A percentile compares a stretch with the other conserved stretches of the same genome.
These are phyloP conservation scores for Gobio occitaniae DNA, from an alignment of 2,797 vertebrate species.

Conservation along the genomic window DNA sequence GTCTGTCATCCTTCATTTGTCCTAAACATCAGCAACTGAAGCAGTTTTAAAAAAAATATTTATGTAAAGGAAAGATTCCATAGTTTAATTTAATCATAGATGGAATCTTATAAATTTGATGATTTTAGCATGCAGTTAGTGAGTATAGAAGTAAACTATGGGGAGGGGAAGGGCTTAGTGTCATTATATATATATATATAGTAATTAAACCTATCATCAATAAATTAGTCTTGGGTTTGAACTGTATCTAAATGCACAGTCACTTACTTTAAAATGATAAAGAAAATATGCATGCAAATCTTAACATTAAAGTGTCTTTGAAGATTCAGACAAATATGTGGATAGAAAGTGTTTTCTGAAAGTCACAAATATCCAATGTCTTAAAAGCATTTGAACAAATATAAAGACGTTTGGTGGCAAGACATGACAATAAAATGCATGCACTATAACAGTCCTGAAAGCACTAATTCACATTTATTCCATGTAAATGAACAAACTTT, in stretches of 20 bases:
- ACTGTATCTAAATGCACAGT: neutral
- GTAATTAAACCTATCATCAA: constrained; percentile 13
- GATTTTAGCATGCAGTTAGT: constrained; percentile 43
- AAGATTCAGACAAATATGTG: constrained; percentile 2
- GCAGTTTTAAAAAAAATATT: constrained; percentile 16
- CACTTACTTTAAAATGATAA: neutral
- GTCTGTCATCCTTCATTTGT: neutral
- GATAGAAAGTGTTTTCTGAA: constrained; percentile 2
- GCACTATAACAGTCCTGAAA: constrained; percentile 59
- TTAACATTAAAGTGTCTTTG: neutral
- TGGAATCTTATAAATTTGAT: neutral
- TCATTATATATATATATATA: neutral
- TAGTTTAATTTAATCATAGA: constrained; percentile 32
- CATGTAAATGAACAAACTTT: constrained; percentile 25
- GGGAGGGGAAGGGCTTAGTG: neutral
- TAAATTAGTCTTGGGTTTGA: constrained; percentile 3
- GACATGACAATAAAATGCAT: constrained; percentile 67
- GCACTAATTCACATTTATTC: constrained; percentile 28
- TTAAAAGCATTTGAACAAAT: constrained; percentile 6
- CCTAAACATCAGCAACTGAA: constrained; percentile 23
- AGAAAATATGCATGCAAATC: constrained; percentile 36
- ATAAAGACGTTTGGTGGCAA: constrained; percentile 23
- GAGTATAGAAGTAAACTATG: constrained; percentile 31
- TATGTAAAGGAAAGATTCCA: constrained; percentile 21
- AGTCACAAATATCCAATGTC: constrained; percentile 12